phyloP scores from a whole-genome alignment of 92 coral and sea anemone genomes.

The Actinernus sp. region DNA sequence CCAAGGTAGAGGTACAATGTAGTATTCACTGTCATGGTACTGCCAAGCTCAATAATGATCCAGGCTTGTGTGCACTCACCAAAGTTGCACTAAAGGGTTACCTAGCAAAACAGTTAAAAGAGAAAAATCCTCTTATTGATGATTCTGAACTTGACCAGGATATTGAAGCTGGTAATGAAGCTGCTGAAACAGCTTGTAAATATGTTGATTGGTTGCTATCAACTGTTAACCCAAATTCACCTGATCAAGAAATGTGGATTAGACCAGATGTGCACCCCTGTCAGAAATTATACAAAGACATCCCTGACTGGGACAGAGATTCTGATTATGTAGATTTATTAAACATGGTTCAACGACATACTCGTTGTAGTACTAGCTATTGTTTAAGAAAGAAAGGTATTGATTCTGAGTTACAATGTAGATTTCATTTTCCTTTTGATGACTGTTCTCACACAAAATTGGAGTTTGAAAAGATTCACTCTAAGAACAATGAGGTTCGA shows the following conservation, averaged over 20 bases:
- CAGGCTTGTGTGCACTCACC: constrained; percentile 79
- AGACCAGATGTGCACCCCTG: constrained; percentile 64
- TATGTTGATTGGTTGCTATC: constrained; percentile 72
- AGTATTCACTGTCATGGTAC: constrained; percentile 55
- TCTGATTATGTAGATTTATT: constrained; percentile 53
- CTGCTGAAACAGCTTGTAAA: constrained; percentile 44
- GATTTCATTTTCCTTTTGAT: constrained; percentile 66
- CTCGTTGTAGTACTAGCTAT: constrained; percentile 58
- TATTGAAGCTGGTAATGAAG: constrained; percentile 65
- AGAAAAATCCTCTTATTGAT: constrained; percentile 39
- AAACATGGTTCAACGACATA: constrained; percentile 63
- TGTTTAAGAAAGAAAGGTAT: constrained; percentile 60
- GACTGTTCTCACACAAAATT: constrained; percentile 36
- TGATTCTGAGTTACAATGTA: constrained; percentile 41
- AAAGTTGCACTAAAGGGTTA: constrained; percentile 68
- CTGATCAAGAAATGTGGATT: constrained; percentile 51
- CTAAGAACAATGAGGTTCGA: constrained; percentile 12
- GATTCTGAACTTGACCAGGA: constrained; percentile 38
- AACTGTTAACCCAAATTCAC: constrained; percentile 69
- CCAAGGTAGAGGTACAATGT: constrained; percentile 76
- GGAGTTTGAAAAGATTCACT: constrained; percentile 51
- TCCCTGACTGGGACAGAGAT: constrained; percentile 22
- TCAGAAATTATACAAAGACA: constrained; percentile 54
- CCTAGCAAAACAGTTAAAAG: constrained; percentile 76
- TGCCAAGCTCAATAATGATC: constrained; percentile 42